A percentile compares a stretch with the other conserved stretches of the same genome.
Evolutionary conservation across 2,113 vertebrate genomes (phyloP).

Genomic region (Hiodon alosoides): DNA sequence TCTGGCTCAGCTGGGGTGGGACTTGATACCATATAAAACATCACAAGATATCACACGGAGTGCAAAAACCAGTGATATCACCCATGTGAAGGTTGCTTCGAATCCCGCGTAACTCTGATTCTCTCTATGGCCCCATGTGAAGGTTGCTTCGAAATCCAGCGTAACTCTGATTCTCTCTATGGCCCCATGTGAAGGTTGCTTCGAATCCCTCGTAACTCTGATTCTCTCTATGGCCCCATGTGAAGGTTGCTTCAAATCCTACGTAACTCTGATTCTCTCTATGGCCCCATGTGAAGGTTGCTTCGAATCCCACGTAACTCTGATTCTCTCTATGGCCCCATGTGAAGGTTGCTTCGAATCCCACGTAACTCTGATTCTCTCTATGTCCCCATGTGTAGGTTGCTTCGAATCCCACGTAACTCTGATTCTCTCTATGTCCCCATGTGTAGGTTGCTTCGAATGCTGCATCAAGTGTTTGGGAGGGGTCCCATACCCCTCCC

Average conservation of each 20-base stretch:
- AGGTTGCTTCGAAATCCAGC: not conserved
- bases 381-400: conserved; percentile 10
- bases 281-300: too few species aligned
- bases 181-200: conserved; percentile 11
- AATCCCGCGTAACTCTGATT: too few species aligned
- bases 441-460: conserved; percentile 87
- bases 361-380: not conserved
- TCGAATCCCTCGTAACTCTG: not conserved
- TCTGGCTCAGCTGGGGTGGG: too few species aligned
- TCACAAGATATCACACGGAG: too few species aligned
- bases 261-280: too few species aligned
- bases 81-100: too few species aligned
- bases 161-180: not conserved
- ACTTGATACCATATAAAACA: too few species aligned
- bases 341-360: not conserved
- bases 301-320: too few species aligned
- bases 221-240: not conserved
- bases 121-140: not conserved
- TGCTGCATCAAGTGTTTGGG: conserved; percentile 99
- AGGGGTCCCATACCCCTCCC: conserved; percentile 94
- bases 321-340: too few species aligned
- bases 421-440: not conserved
- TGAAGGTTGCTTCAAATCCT: conserved; percentile 96
- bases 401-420: not conserved
- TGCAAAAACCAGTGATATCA: too few species aligned